Evolutionary conservation across 2,797 vertebrate genomes (phyloP).

Genomic region (Cetoscarus ocellatus): DNA sequence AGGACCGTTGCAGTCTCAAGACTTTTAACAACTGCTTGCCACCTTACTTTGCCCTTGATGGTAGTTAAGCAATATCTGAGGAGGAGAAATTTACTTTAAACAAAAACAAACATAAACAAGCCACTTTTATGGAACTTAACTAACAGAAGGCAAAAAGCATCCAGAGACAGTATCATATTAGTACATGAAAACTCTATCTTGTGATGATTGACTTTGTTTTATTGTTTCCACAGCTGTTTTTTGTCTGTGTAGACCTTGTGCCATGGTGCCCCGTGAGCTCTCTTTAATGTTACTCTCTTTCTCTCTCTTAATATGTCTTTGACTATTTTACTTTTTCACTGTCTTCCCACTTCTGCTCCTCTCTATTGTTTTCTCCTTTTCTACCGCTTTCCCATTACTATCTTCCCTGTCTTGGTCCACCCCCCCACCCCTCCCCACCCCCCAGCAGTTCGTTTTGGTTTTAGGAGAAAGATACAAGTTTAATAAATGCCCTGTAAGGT

Average conservation of each 20-base stretch:
- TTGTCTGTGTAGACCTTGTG: conserved; percentile 79
- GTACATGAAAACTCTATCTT: conserved; percentile 75
- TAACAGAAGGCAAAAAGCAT: conserved; percentile 60
- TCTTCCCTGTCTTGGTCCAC: conserved; percentile 40
- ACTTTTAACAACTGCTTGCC: conserved; percentile 56
- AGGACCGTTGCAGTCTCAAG: conserved; percentile 10
- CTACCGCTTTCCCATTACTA: not conserved
- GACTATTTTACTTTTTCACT: conserved; percentile 11
- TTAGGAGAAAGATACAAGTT: conserved; percentile 59
- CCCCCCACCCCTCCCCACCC: conserved; percentile 30
- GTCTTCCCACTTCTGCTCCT: conserved; percentile 5
- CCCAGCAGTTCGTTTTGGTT: conserved; percentile 45
- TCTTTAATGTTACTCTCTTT: conserved; percentile 26
- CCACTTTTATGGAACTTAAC: conserved; percentile 70
- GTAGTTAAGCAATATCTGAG: conserved; percentile 44
- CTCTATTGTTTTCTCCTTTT: not conserved
- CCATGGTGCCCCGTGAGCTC: conserved; percentile 79
- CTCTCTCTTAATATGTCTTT: conserved; percentile 6
- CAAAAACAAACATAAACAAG: conserved; percentile 32
- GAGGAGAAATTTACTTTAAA: conserved; percentile 60
- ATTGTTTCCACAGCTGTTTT: conserved; percentile 78
- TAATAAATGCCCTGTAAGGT: conserved; percentile 58
- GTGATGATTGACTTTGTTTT: conserved; percentile 70
- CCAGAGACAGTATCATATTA: conserved; percentile 72
- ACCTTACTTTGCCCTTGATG: conserved; percentile 67